Percentiles rank a stretch among this genome's conserved stretches.
Conservation (phyloP, 2,888 invertebrate genomes). For the Thera obeliscata region DNA sequence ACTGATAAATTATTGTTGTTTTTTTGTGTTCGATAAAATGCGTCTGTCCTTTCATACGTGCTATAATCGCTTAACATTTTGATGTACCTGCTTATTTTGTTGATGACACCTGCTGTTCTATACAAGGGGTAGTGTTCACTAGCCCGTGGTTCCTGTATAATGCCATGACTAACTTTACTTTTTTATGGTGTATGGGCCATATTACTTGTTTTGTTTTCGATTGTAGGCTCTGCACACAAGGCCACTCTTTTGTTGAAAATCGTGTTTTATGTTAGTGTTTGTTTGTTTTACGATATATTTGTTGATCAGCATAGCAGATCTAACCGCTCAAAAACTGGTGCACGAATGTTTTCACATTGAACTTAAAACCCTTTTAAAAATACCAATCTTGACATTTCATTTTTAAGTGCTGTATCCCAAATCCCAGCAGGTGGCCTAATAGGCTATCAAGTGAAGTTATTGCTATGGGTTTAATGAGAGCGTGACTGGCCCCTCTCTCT, state of each 20-base stretch:
- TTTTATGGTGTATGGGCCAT: slow-evolving; percentile 18
- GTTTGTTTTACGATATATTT: slow-evolving; percentile 1
- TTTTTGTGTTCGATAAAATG: background rate
- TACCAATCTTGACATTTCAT: slow-evolving; percentile 3
- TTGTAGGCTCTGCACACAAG: slow-evolving; percentile 12
- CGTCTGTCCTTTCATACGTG: slow-evolving; percentile 16
- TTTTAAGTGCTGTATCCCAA: slow-evolving; percentile 4
- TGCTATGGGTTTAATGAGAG: slow-evolving; percentile 61
- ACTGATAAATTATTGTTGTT: background rate
- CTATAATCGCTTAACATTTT: slow-evolving; percentile 21
- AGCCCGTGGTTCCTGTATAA: slow-evolving; percentile 47
- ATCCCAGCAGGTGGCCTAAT: slow-evolving; percentile 45
- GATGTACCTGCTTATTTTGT: slow-evolving; percentile 6
- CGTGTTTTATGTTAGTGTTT: slow-evolving; percentile 4
- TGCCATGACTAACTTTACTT: slow-evolving; percentile 24
- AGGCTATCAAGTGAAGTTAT: slow-evolving; percentile 63
- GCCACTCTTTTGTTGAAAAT: slow-evolving; percentile 14
- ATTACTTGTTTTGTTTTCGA: slow-evolving; percentile 18
- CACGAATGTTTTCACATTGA: background rate
- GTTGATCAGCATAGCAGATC: background rate
- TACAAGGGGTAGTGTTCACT: slow-evolving; percentile 39
- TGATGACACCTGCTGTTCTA: slow-evolving; percentile 37
- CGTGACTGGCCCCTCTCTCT: slow-evolving; percentile 62
- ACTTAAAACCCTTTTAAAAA: background rate
- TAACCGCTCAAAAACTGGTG: background rate